Evolutionary conservation across 2,113 vertebrate genomes (phyloP).

Genomic region (Erythrolamprus reginae): DNA sequence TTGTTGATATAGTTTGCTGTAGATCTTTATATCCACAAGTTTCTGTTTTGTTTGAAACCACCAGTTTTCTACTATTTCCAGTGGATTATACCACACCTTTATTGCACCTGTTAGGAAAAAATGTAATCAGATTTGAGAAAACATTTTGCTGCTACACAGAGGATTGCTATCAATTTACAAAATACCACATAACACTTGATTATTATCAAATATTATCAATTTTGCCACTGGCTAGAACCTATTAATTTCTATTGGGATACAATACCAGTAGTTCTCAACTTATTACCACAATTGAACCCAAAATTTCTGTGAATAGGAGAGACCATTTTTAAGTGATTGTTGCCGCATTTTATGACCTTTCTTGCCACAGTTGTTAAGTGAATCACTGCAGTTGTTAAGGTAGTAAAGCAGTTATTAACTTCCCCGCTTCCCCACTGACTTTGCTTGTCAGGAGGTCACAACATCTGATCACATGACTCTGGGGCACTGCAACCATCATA

Average conservation of each 20-base stretch:
- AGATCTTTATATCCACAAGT: constrained; percentile 74
- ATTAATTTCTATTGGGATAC: not conserved
- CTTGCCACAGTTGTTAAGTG: not conserved
- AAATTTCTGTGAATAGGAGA: not conserved
- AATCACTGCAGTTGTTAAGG: not conserved
- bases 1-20: constrained; percentile 75
- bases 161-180: no score
- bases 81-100: constrained; percentile 80
- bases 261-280: not conserved
- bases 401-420: not conserved
- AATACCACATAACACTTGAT: not conserved
- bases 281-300: not conserved
- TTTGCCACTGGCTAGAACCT: not conserved
- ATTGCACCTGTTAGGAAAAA: constrained; percentile 60
- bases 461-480: not conserved
- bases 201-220: not conserved
- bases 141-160: not conserved
- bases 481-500: not conserved
- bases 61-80: constrained; percentile 66
- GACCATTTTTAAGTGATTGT: not conserved
- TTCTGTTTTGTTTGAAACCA: constrained; percentile 80
- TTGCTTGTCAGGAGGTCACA: not conserved
- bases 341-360: not conserved
- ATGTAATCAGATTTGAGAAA: not conserved
- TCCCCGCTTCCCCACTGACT: not conserved